phyloP scores from a whole-genome alignment of 1,140 invertebrate species.

The Procambarus clarkii region DNA sequence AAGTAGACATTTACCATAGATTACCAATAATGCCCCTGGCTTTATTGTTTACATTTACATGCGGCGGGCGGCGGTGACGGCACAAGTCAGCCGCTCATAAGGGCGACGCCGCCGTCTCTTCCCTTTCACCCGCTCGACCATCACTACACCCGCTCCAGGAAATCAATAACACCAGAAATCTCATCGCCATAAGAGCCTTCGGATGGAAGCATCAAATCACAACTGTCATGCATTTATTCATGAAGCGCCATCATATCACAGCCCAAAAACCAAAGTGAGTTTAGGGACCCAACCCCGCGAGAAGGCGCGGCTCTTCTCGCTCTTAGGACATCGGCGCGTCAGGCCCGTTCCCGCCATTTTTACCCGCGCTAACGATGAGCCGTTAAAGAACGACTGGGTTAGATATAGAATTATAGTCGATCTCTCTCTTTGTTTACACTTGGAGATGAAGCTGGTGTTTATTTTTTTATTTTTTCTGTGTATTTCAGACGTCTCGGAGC shows the following conservation, averaged over 20 bases:
- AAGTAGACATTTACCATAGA: constrained; percentile 70
- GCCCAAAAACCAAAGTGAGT: constrained; percentile 51
- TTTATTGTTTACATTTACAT: constrained; percentile 65
- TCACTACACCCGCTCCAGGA: constrained; percentile 29
- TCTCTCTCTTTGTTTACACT: constrained; percentile 53
- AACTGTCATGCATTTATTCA: constrained; percentile 71
- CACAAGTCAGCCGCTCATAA: constrained; percentile 31
- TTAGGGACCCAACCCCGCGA: not conserved
- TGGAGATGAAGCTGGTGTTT: constrained; percentile 31
- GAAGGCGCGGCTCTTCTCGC: not conserved
- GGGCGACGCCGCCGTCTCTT: constrained; percentile 23
- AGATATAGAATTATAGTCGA: constrained; percentile 63
- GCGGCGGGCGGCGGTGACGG: constrained; percentile 25
- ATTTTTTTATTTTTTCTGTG: constrained; percentile 14
- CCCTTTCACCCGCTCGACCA: constrained; percentile 15
- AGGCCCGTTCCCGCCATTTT: not conserved
- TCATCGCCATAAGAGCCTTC: constrained; percentile 69
- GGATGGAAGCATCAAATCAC: constrained; percentile 71
- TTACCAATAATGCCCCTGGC: constrained; percentile 68
- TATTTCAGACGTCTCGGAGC: too few species aligned
- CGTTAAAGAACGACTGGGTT: constrained; percentile 26
- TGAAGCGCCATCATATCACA: constrained; percentile 67
- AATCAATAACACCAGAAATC: constrained; percentile 70
- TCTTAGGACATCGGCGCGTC: not conserved
- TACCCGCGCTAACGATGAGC: constrained; percentile 30